Percentiles rank a stretch among this genome's conserved stretches.
phyloP scores from a whole-genome alignment of 2,797 vertebrate genomes.

The Gallinago solitaria region DNA sequence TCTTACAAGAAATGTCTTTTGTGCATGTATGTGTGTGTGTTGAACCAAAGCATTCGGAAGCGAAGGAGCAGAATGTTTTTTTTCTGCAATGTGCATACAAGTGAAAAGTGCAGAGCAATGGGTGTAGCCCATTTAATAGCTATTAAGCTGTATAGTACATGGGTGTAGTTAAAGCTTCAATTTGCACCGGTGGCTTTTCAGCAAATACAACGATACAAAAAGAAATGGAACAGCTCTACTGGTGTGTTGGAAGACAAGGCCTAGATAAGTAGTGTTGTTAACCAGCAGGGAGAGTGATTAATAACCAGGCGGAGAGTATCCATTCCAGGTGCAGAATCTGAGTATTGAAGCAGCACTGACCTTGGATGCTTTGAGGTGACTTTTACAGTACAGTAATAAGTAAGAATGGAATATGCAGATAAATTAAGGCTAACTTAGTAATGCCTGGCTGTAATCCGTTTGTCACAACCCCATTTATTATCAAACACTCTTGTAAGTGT shows the following conservation, averaged over 20 bases:
- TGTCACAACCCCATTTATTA: not conserved
- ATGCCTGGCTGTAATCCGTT: not conserved
- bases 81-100: fast-evolving
- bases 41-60: not conserved
- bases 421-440: not conserved
- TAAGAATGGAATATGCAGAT: not conserved
- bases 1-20: not conserved
- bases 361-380: not conserved
- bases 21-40: not conserved
- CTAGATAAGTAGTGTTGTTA: not conserved
- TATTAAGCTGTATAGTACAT: not conserved
- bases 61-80: not conserved
- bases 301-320: not conserved
- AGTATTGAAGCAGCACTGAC: not conserved
- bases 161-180: not conserved
- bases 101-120: not conserved
- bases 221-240: not conserved
- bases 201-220: not conserved
- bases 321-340: not conserved
- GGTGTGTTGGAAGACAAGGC: not conserved
- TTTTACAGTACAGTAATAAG: not conserved
- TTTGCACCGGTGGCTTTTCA: constrained; percentile 4
- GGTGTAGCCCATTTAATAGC: not conserved
- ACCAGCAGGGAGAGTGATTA: not conserved
- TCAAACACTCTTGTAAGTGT: not conserved